Evolutionary conservation across 1,140 invertebrate species (phyloP).

Genomic region (Helicoverpa zea): DNA sequence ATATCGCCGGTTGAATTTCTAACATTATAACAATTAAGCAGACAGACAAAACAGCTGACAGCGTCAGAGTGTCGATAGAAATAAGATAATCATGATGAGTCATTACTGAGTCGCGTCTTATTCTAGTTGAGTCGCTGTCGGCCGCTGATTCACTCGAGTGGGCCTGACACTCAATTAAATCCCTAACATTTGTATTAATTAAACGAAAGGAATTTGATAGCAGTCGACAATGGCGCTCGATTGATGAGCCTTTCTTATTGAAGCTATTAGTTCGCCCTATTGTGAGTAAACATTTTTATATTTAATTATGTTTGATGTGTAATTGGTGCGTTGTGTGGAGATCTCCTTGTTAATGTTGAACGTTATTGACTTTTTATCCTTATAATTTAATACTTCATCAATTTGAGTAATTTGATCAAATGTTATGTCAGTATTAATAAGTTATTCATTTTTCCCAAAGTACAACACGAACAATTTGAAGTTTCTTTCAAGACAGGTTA

Average conservation of each 20-base stretch:
- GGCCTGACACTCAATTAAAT: conserved; percentile 54
- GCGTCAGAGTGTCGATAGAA: conserved; percentile 25
- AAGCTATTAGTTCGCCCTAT: conserved; percentile 36
- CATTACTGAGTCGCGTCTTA: conserved; percentile 27
- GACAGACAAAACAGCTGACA: conserved; percentile 32
- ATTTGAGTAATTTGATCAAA: conserved; percentile 4
- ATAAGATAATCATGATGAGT: conserved; percentile 49
- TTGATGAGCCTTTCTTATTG: conserved; percentile 41
- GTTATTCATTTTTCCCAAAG: neutral
- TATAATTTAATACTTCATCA: conserved; percentile 20
- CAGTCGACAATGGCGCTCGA: conserved; percentile 53
- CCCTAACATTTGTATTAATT: conserved; percentile 67
- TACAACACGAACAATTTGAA: no score
- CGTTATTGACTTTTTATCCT: neutral
- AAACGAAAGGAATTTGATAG: conserved; percentile 64
- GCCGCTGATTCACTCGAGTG: conserved; percentile 48
- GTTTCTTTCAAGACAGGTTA: no score
- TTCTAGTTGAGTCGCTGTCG: conserved; percentile 34
- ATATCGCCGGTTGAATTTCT: neutral
- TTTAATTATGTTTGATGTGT: conserved; percentile 36
- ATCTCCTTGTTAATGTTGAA: conserved; percentile 24
- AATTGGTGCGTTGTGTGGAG: conserved; percentile 35
- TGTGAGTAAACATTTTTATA: conserved; percentile 48
- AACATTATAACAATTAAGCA: conserved; percentile 29
- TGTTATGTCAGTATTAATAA: neutral